These are phyloP conservation scores for Notothenia coriiceps DNA, from an alignment of 2,113 vertebrate species.

Conservation along the genomic window DNA sequence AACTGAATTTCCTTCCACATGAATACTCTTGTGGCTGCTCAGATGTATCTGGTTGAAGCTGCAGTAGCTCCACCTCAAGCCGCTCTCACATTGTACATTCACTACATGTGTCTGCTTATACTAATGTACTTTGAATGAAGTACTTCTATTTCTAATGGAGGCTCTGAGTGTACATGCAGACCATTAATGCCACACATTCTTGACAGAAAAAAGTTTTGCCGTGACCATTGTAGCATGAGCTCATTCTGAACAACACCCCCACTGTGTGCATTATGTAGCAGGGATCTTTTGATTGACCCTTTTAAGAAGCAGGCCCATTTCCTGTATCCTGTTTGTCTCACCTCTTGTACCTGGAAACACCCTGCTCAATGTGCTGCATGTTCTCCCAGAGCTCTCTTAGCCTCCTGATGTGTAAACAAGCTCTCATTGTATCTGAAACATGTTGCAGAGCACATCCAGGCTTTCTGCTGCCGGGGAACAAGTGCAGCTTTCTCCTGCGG, in stretches of 20 bases:
- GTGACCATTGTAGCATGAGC: slow-evolving; percentile 22
- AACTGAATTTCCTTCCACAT: too few species aligned
- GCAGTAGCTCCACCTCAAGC: too few species aligned
- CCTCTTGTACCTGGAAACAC: slow-evolving; percentile 73
- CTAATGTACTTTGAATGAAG: neutral
- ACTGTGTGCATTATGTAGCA: slow-evolving; percentile 63
- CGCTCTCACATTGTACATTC: too few species aligned
- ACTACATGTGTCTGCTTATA: too few species aligned
- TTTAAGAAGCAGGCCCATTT: slow-evolving; percentile 64
- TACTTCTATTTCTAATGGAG: neutral
- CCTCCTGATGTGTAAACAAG: slow-evolving; percentile 65
- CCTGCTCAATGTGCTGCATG: slow-evolving; percentile 34
- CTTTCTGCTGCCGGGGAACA: slow-evolving; percentile 59
- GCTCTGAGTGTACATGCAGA: neutral
- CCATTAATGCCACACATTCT: neutral
- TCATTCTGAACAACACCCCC: slow-evolving; percentile 53
- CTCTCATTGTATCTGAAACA: slow-evolving; percentile 70
- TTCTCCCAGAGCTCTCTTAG: slow-evolving; percentile 45
- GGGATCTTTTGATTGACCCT: slow-evolving; percentile 52
- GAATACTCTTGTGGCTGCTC: too few species aligned
- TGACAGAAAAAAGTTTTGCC: slow-evolving; percentile 15
- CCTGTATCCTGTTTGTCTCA: slow-evolving; percentile 75
- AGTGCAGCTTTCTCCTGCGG: slow-evolving; percentile 71
- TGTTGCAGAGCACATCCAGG: slow-evolving; percentile 28
- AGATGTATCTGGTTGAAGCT: too few species aligned